Evolutionary conservation across 2,888 invertebrate genomes (phyloP).

Genomic region (Cryptus armator): DNA sequence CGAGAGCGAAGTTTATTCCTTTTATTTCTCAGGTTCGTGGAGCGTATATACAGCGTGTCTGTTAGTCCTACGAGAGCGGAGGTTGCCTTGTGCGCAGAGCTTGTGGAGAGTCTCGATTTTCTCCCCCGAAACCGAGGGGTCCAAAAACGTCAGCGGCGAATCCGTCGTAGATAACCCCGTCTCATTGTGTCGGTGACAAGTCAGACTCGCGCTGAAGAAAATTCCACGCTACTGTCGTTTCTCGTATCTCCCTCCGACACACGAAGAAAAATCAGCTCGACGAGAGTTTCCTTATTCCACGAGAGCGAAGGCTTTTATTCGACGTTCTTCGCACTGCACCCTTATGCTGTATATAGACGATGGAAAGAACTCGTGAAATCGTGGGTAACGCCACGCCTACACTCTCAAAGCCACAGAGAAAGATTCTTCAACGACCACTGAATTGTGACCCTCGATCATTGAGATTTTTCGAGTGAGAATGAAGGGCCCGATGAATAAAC

Average conservation of each 20-base stretch:
- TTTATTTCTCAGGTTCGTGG: conserved; percentile 47
- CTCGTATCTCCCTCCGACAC: conserved; percentile 55
- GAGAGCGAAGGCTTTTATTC: conserved; percentile 64
- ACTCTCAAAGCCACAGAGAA: conserved; percentile 54
- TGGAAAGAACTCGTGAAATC: conserved; percentile 48
- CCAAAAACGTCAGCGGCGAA: conserved; percentile 72
- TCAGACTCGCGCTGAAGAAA: conserved; percentile 67
- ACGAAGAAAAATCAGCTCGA: conserved; percentile 31
- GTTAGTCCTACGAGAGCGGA: conserved; percentile 7
- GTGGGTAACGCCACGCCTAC: conserved; percentile 65
- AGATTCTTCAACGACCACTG: conserved; percentile 57
- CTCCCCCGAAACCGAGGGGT: conserved; percentile 34
- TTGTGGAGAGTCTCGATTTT: conserved; percentile 30
- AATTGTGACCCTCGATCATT: conserved; percentile 40
- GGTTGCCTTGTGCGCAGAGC: conserved; percentile 30
- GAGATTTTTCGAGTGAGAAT: conserved; percentile 37
- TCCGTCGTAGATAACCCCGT: conserved; percentile 81
- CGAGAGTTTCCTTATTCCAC: conserved; percentile 61
- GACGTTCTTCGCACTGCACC: conserved; percentile 38
- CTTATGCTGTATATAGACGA: not conserved
- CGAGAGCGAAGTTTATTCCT: conserved; percentile 56
- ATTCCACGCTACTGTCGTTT: conserved; percentile 48
- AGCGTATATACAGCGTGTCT: conserved; percentile 13
- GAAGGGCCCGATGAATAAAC: conserved; percentile 40
- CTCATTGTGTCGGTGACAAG: conserved; percentile 82